Conservation (phyloP, 2,888 invertebrate species). For the Acrobasis repandana region DNA sequence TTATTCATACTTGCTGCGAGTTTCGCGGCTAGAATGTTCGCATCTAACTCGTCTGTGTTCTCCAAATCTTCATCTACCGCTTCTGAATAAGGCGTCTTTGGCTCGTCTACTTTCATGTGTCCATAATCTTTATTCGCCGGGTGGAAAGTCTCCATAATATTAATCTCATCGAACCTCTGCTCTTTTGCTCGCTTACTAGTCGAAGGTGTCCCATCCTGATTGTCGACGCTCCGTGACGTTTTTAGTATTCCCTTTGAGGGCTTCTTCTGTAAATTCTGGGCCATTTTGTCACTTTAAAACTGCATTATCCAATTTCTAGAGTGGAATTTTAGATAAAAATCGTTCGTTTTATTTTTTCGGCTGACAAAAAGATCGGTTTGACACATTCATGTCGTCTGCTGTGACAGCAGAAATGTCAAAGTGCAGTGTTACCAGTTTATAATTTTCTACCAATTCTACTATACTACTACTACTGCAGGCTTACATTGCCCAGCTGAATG, state of each 20-base stretch:
- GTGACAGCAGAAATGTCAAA: constrained; percentile 11
- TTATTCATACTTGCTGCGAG: constrained; percentile 79
- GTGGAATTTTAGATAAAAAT: constrained; percentile 27
- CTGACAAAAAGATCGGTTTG: constrained; percentile 38
- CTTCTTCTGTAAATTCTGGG: constrained; percentile 91
- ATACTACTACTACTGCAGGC: too few relatives aligned
- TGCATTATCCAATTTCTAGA: constrained; percentile 47
- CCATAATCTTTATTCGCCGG: constrained; percentile 99
- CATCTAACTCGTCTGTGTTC: constrained; percentile 84
- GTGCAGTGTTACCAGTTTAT: not conserved
- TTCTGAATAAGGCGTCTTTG: constrained; percentile 94
- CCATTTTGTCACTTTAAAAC: constrained; percentile 71
- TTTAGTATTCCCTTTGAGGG: constrained; percentile 96
- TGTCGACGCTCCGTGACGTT: constrained; percentile 95
- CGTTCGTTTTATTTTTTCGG: constrained; percentile 37
- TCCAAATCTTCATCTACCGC: constrained; percentile 84
- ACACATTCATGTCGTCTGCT: constrained; percentile 33
- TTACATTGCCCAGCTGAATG: too few relatives aligned
- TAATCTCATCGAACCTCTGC: constrained; percentile 98
- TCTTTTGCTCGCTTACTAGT: constrained; percentile 80
- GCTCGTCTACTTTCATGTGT: constrained; percentile 98
- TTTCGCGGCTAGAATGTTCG: constrained; percentile 90
- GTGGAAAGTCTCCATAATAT: constrained; percentile 98
- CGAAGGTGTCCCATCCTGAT: constrained; percentile 75
- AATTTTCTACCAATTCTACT: too few relatives aligned